Percentiles rank a stretch among this genome's conserved stretches.
Evolutionary conservation across 2,888 invertebrate genomes (phyloP).

Genomic region (Prionchulus punctatus): DNA sequence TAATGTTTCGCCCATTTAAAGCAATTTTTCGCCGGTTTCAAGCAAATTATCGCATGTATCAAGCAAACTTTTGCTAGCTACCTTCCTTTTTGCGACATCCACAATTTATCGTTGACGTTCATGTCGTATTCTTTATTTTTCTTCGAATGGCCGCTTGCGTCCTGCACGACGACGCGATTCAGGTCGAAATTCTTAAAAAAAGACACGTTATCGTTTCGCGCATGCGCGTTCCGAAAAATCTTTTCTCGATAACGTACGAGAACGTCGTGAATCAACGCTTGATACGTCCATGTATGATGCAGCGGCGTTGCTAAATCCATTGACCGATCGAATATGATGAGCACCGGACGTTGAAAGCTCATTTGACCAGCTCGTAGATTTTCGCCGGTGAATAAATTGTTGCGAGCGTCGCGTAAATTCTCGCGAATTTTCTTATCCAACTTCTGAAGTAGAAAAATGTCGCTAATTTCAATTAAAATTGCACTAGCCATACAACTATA

Average conservation of each 20-base stretch:
- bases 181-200: constrained; percentile 53
- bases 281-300: constrained; percentile 99
- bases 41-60: no score
- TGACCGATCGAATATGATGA: constrained; percentile 79
- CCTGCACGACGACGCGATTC: constrained; percentile 61
- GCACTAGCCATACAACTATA: constrained; percentile 8
- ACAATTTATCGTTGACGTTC: constrained; percentile 67
- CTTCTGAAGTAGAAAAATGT: constrained; percentile 40
- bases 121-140: constrained; percentile 62
- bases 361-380: constrained; percentile 47
- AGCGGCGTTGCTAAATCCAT: constrained; percentile 91
- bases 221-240: background rate
- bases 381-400: constrained; percentile 79
- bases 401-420: constrained; percentile 85
- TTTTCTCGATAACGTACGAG: constrained; percentile 37
- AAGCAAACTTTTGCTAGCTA: no score
- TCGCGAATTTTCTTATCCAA: constrained; percentile 90
- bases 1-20: no score
- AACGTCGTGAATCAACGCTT: constrained; percentile 90
- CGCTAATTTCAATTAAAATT: background rate
- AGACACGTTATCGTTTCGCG: background rate
- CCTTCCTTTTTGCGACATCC: constrained; percentile 77
- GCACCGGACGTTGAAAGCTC: constrained; percentile 74
- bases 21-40: no score
- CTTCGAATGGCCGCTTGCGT: constrained; percentile 40